Evolutionary conservation across 1,140 invertebrate genomes (phyloP), one percentile per base, ranked within the genome.

Genomic region (Theocolax elegans): DNA sequence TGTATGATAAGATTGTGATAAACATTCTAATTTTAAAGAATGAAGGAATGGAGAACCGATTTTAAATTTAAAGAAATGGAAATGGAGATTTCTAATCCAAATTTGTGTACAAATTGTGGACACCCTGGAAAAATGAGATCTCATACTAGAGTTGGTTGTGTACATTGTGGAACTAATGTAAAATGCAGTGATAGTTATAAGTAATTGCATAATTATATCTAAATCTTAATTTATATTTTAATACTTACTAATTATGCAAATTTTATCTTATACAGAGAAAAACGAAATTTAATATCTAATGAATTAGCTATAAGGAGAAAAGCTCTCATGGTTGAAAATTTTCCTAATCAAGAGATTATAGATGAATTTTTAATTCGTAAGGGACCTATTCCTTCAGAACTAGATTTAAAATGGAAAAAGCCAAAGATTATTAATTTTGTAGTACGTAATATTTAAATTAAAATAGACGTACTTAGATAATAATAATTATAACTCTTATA

Each of bases 321-420:
- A 78, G 91, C 92, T 3, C 75, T 94, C 21, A 66, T 83, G n/a
- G 85, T 87, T 12, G 84, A 87, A 74, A 82, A 83, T 44, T 94
- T 94, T 84, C 93, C 93, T 12, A 89, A 89, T 65, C 88, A 92
- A 74, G 88, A 90, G 77, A 82, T 95, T 40, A 91, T 95, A 76
- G 88, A 91, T 67, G 93, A 95, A 83, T 95, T 92, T 84, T 83
- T 93, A 38, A 78, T 86, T 23, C 81, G 83, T 3, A 89, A 88
- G 72, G 84, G 85, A 21, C 72, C 75, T 15, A 73, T 89, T 4
- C 84, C 87, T 1, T 72, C 59, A 1, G 79, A 77, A 42, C 77
- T 91, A 46, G 77, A 89, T 72, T 83, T 91, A 12, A 81, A 83
- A 64, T 92, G 92, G 91, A 87, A 85, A 27, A 87, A 88, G 76